Conservation (phyloP, 2,797 vertebrate genomes). For the Sebastes nivosus region DNA sequence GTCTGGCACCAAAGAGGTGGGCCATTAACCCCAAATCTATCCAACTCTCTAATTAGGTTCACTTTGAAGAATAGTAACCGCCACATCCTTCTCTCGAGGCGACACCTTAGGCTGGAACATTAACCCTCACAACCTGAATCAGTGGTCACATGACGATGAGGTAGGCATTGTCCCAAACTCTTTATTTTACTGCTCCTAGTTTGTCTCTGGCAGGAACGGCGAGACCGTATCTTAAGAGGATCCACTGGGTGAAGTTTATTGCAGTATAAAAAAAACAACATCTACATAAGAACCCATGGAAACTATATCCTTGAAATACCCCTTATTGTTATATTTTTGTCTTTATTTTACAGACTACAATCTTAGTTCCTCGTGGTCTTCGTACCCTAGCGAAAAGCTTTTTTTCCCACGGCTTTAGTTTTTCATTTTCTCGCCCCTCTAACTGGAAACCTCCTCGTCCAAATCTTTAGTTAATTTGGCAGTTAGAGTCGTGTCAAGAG, state of each 20-base stretch:
- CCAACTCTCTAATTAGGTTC: conserved; percentile 61
- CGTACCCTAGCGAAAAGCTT: background rate
- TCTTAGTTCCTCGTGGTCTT: background rate
- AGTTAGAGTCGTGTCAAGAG: conserved; percentile 20
- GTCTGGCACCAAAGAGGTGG: conserved; percentile 29
- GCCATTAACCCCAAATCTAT: conserved; percentile 51
- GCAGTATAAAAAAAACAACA: background rate
- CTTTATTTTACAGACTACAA: background rate
- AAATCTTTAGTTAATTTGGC: conserved; percentile 49
- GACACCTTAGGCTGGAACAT: conserved; percentile 43
- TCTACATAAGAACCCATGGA: background rate
- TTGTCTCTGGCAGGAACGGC: background rate
- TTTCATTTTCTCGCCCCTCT: conserved; percentile 14
- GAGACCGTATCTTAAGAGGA: background rate
- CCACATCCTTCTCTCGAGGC: conserved; percentile 39
- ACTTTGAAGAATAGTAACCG: conserved; percentile 56
- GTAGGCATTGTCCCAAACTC: background rate
- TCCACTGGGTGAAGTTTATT: background rate
- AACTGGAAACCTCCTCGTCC: conserved; percentile 33
- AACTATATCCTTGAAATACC: background rate
- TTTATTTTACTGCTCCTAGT: background rate
- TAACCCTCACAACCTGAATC: conserved; percentile 26
- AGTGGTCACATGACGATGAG: conserved; percentile 7
- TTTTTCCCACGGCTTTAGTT: conserved; percentile 26
- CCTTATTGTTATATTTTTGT: background rate